Evolutionary conservation across 2,888 invertebrate species (phyloP).

Genomic region (Dryadula phaetusa): DNA sequence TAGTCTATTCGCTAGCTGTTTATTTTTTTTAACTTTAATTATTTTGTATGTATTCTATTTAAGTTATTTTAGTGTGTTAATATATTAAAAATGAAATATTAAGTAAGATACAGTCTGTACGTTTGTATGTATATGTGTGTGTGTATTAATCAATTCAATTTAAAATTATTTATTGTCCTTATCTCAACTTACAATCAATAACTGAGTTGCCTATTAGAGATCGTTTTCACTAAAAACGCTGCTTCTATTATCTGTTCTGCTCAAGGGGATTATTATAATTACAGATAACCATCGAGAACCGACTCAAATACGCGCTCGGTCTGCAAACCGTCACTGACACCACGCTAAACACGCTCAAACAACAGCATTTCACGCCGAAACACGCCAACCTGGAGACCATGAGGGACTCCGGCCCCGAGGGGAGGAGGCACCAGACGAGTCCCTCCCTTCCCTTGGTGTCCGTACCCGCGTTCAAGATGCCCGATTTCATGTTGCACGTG

Average conservation of each 20-base stretch:
- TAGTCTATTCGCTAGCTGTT: too few relatives aligned
- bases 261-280: conserved; percentile 15
- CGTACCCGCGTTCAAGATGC: conserved; percentile 56
- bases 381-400: conserved; percentile 62
- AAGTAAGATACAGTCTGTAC: too few relatives aligned
- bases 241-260: too few relatives aligned
- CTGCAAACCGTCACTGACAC: conserved; percentile 53
- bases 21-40: too few relatives aligned
- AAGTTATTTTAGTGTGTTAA: too few relatives aligned
- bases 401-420: conserved; percentile 61
- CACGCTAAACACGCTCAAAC: conserved; percentile 25
- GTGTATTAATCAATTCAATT: too few relatives aligned
- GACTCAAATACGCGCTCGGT: conserved; percentile 65
- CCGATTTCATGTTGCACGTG: conserved; percentile 60
- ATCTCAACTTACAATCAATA: too few relatives aligned
- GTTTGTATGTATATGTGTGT: not conserved
- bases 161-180: too few relatives aligned
- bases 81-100: too few relatives aligned
- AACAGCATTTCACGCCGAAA: conserved; percentile 52
- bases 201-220: too few relatives aligned
- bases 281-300: conserved; percentile 68
- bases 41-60: too few relatives aligned
- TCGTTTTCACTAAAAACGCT: too few relatives aligned
- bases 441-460: conserved; percentile 53
- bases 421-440: conserved; percentile 56